These are phyloP conservation scores for Tryphoninae sp. DNA, from an alignment of 2,888 invertebrate species.

Conservation along the genomic window DNA sequence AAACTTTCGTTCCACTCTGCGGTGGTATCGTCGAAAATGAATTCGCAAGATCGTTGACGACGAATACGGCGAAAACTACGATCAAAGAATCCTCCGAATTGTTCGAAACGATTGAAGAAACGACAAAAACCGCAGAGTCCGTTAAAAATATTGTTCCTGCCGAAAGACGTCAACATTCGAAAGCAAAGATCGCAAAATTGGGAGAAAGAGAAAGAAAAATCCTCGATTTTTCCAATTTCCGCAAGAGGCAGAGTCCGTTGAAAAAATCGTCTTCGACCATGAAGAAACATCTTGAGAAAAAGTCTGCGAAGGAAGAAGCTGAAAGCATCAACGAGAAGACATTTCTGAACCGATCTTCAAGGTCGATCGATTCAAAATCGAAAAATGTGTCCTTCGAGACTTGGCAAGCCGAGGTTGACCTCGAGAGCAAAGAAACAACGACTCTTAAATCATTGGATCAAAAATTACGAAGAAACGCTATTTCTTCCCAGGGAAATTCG, in stretches of 20 bases:
- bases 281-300: neutral
- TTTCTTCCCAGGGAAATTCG: slow-evolving; percentile 29
- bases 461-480: slow-evolving; percentile 37
- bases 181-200: neutral
- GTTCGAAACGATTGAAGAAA: slow-evolving; percentile 3
- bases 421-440: slow-evolving; percentile 30
- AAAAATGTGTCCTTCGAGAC: slow-evolving; percentile 42
- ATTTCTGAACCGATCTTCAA: slow-evolving; percentile 11
- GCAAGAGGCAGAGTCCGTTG: neutral
- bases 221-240: slow-evolving; percentile 50
- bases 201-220: slow-evolving; percentile 22
- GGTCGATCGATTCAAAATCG: slow-evolving; percentile 30
- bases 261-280: neutral
- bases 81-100: slow-evolving; percentile 15
- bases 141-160: neutral
- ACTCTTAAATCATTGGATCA: neutral
- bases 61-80: neutral
- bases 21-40: slow-evolving; percentile 33
- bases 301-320: slow-evolving; percentile 1
- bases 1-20: slow-evolving; percentile 47
- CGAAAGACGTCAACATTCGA: neutral
- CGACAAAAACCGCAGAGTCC: neutral
- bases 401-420: slow-evolving; percentile 51
- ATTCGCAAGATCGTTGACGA: slow-evolving; percentile 33
- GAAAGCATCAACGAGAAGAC: slow-evolving; percentile 5